Conservation (phyloP, 2,113 vertebrate species). For the Cheirogaleus medius region DNA sequence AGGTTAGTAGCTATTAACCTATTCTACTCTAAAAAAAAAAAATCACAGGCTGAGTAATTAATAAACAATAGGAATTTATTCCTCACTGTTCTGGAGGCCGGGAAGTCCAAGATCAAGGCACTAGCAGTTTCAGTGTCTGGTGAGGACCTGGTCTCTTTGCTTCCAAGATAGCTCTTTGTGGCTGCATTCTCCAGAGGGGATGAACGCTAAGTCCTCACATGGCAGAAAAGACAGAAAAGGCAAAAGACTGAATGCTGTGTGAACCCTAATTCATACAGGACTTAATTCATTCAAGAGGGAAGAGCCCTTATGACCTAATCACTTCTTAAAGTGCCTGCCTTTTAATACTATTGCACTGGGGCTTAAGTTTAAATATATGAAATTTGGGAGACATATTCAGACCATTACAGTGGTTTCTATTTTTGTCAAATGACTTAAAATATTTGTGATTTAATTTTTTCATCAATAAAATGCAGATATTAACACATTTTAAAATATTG, state of each 20-base stretch:
- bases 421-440: neutral
- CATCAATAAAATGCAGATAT: neutral
- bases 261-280: neutral
- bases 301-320: accelerated
- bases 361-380: neutral
- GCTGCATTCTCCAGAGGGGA: neutral
- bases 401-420: no score
- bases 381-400: neutral
- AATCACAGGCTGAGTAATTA: neutral
- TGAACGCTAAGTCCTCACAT: neutral
- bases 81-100: neutral
- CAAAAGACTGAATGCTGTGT: neutral
- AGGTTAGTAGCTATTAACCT: neutral
- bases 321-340: neutral
- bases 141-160: neutral
- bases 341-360: neutral
- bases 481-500: neutral
- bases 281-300: neutral
- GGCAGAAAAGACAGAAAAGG: neutral
- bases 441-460: neutral
- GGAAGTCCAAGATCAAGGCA: neutral
- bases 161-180: neutral
- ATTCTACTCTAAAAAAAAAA: neutral
- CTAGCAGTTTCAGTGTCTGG: neutral
- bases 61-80: neutral